These are phyloP conservation scores for Catotricha subobsoleta DNA, from an alignment of 2,888 invertebrate species.

Conservation along the genomic window DNA sequence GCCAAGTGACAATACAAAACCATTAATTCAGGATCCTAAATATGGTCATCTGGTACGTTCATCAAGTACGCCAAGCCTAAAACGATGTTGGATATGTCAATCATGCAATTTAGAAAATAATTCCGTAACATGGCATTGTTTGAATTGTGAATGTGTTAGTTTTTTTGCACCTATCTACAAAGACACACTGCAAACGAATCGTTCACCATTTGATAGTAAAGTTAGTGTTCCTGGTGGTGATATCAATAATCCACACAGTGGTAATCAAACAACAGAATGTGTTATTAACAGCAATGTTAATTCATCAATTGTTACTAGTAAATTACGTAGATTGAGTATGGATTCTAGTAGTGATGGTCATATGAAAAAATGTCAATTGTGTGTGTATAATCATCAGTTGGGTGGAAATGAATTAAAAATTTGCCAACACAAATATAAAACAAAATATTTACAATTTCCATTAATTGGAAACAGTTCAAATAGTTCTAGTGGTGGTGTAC, in stretches of 20 bases:
- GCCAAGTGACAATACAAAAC: conserved; percentile 15
- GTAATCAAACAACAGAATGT: too few relatives aligned
- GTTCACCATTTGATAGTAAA: not conserved
- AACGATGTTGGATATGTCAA: conserved; percentile 30
- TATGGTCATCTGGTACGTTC: conserved; percentile 16
- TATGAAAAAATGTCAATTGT: conserved; percentile 26
- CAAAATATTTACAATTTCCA: conserved; percentile 16
- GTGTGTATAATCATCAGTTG: conserved; percentile 28
- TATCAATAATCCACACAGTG: too few relatives aligned
- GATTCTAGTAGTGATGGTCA: conserved; percentile 25
- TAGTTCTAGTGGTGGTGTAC: not conserved
- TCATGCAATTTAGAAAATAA: conserved; percentile 27
- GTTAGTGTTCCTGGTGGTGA: too few relatives aligned
- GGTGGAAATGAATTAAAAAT: conserved; percentile 17
- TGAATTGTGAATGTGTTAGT: conserved; percentile 29
- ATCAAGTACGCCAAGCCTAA: conserved; percentile 29
- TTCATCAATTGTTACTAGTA: too few relatives aligned
- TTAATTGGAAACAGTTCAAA: conserved; percentile 9
- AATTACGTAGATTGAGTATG: conserved; percentile 25
- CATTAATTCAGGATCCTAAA: not conserved
- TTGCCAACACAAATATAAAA: conserved; percentile 18
- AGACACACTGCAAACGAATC: conserved; percentile 18
- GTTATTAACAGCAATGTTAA: too few relatives aligned
- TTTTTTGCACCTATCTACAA: conserved; percentile 30
- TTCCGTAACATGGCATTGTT: conserved; percentile 31